A percentile compares a stretch with the other conserved stretches of the same genome.
Conservation (phyloP, 64 coral and sea anemone species). For the Stichodactyla mertensii region DNA sequence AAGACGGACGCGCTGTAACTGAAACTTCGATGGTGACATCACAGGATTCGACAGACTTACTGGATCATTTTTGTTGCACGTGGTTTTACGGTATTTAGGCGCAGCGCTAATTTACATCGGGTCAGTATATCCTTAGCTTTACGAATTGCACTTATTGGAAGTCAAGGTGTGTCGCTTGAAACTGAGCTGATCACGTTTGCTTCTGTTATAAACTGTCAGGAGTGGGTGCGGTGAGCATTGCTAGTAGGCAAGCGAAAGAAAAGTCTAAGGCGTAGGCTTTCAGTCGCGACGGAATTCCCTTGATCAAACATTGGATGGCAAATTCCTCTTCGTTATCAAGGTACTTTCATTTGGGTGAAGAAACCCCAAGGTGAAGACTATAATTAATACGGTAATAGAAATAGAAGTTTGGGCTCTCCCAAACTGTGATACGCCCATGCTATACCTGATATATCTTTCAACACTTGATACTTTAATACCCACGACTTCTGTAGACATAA, state of each 20-base stretch:
- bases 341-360: constrained; percentile 5
- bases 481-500: not conserved
- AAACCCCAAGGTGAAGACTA: not conserved
- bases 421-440: not conserved
- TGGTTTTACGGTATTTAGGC: not conserved
- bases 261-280: not conserved
- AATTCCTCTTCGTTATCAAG: constrained; percentile 5
- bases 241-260: not conserved
- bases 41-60: too few species aligned
- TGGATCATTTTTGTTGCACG: not conserved
- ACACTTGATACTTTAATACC: not conserved
- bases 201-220: not conserved
- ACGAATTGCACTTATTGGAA: not conserved
- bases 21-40: not conserved
- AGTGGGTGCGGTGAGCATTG: not conserved
- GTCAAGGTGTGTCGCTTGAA: not conserved
- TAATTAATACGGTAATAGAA: not conserved
- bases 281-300: constrained; percentile 3
- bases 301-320: not conserved
- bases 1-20: not conserved
- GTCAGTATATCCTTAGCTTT: not conserved
- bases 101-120: not conserved
- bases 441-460: not conserved
- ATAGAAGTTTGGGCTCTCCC: not conserved
- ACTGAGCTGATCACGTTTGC: not conserved